phyloP scores from a whole-genome alignment of 2,888 invertebrate species.

The Melinaea marsaeus region DNA sequence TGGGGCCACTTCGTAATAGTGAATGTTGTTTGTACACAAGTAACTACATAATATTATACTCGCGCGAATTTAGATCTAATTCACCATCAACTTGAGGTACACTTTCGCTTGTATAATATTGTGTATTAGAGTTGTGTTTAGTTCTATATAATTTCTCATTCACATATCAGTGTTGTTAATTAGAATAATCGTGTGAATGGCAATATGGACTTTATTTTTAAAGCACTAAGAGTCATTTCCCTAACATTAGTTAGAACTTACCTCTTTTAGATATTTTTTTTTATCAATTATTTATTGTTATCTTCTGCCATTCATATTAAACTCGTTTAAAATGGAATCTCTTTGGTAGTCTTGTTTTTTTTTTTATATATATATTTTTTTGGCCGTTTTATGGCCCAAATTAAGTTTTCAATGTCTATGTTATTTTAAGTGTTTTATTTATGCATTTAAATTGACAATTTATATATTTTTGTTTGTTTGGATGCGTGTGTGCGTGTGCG shows the following conservation, averaged over 20 bases:
- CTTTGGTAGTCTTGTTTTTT: not conserved
- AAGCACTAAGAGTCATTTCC: too few relatives aligned
- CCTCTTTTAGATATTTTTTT: constrained; percentile 23
- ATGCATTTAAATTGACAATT: constrained; percentile 49
- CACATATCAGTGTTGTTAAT: constrained; percentile 72
- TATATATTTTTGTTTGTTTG: constrained; percentile 39
- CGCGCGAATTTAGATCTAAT: constrained; percentile 23
- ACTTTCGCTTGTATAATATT: constrained; percentile 18
- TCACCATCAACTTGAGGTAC: constrained; percentile 5
- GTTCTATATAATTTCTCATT: constrained; percentile 48
- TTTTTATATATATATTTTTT: not conserved
- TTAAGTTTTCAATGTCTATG: constrained; percentile 41
- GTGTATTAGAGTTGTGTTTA: constrained; percentile 23
- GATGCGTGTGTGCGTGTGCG: constrained; percentile 36
- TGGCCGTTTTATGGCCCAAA: constrained; percentile 29
- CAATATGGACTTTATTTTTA: constrained; percentile 16
- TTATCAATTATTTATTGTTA: constrained; percentile 11
- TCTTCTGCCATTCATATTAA: not conserved
- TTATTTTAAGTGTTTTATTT: constrained; percentile 62
- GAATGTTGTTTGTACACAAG: constrained; percentile 42
- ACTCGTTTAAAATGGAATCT: constrained; percentile 10
- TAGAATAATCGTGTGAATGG: constrained; percentile 66
- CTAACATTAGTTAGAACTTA: too few relatives aligned
- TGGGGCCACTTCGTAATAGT: constrained; percentile 57
- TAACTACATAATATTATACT: constrained; percentile 24